Evolutionary conservation across 2,888 invertebrate genomes (phyloP).

Genomic region (Cryptus viduatorius): DNA sequence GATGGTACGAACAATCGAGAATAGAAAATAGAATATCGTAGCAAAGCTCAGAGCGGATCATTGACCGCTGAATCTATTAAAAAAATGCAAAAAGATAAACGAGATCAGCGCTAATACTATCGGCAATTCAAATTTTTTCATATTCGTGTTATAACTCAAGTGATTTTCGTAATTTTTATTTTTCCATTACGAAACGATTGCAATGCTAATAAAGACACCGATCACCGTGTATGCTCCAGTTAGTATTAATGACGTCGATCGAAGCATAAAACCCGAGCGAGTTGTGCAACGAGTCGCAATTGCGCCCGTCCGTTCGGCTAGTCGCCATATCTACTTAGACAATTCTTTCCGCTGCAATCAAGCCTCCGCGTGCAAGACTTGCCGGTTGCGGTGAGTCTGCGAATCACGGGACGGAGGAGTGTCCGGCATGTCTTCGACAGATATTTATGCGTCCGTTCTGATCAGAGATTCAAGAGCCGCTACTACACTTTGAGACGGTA

Average conservation of each 20-base stretch:
- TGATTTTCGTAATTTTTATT: neutral
- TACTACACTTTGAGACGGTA: conserved; percentile 18
- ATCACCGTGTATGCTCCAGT: neutral
- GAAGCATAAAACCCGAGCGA: conserved; percentile 24
- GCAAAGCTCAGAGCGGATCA: conserved; percentile 10
- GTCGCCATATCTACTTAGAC: conserved; percentile 52
- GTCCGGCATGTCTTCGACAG: conserved; percentile 50
- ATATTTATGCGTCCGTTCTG: conserved; percentile 68
- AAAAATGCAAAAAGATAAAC: neutral
- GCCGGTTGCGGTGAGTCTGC: conserved; percentile 22
- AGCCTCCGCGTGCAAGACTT: conserved; percentile 17
- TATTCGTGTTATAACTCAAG: neutral
- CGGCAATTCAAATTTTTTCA: neutral
- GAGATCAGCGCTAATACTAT: neutral
- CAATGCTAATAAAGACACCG: neutral
- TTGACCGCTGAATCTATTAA: conserved; percentile 24
- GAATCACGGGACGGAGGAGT: conserved; percentile 49
- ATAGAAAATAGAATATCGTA: conserved; percentile 24
- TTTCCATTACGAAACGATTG: neutral
- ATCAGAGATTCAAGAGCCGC: conserved; percentile 49
- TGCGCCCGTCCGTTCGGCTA: conserved; percentile 60
- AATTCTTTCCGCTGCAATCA: conserved; percentile 45
- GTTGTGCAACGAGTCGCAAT: conserved; percentile 56
- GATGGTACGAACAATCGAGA: conserved; percentile 52
- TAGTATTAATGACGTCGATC: conserved; percentile 33